Percentiles rank a stretch among this genome's conserved stretches.
These are phyloP conservation scores for Sebastes steindachneri DNA, from an alignment of 2,797 vertebrate species.

Conservation along the genomic window DNA sequence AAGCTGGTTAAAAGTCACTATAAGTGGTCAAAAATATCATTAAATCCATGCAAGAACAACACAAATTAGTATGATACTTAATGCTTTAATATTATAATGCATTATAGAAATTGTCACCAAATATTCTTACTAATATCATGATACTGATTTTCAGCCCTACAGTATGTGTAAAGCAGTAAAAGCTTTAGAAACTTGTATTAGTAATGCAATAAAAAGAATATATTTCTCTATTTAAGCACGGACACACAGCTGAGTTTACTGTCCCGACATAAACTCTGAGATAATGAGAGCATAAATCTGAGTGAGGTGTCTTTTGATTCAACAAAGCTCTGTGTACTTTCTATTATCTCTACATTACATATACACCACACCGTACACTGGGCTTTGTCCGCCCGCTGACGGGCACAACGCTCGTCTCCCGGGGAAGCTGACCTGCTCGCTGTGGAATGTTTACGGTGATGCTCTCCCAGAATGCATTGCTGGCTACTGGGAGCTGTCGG, in stretches of 20 bases:
- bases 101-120: background rate
- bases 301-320: background rate
- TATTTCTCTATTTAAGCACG: background rate
- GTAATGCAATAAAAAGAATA: background rate
- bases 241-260: slow-evolving; percentile 2
- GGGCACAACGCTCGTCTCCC: slow-evolving; percentile 63
- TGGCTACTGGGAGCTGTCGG: slow-evolving; percentile 18
- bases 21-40: background rate
- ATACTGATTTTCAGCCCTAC: background rate
- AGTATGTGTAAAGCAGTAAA: background rate
- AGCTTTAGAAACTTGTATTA: background rate
- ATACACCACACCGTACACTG: background rate
- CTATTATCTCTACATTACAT: slow-evolving; percentile 44
- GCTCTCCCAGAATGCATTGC: slow-evolving; percentile 70
- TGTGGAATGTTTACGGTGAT: slow-evolving; percentile 78
- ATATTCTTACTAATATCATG: background rate
- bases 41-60: background rate
- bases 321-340: slow-evolving; percentile 32
- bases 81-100: background rate
- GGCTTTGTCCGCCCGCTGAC: slow-evolving; percentile 24
- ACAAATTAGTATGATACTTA: background rate
- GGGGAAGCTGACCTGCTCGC: slow-evolving; percentile 46
- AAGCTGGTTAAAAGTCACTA: background rate
- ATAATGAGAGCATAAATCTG: slow-evolving; percentile 27
- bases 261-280: background rate